Evolutionary conservation across 2,113 vertebrate species (phyloP), one percentile per base, ranked within the genome.

Genomic region (Bubalus kerabau): DNA sequence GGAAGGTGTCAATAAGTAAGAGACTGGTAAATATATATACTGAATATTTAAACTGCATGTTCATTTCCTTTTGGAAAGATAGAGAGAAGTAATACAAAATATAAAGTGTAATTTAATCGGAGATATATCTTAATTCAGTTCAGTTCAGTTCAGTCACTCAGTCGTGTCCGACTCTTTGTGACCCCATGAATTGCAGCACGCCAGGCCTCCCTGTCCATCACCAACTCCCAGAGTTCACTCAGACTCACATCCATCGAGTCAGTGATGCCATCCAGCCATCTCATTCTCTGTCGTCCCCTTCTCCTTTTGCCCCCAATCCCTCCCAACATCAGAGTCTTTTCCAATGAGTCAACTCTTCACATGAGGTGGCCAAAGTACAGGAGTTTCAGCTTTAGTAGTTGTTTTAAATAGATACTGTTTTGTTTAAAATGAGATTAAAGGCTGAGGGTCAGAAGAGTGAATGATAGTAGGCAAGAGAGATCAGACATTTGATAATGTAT

Each of bases 401-500:
- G 60, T 91, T 95, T 91, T 94, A n/a, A 93, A 87, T 82, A 88
- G 57, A 85, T 64, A 86, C 64, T 92, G 82, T 59, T 96, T 95
- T 95, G 46, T 67, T 93, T 95, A 88, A 98, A 97, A 97, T 91
- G 60, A 48, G 71, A 91, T 97, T 93, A 89, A 57, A 89, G 36
- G 67, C 71, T 94, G 78, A 91, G 86, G 78, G 86, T 96, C 71
- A 91, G 83, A 96, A 56, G 50, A 88, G 57, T 97, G 96, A 98
- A 84, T 95, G 96, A 97, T 97, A 62, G 36, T 11, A 86, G 30
- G 40, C 50, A 48, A 87, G 32, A 93, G 30, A 97, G 82, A 94
- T 91, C 67, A 96, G 96, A 97, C 91, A 91, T 64, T 48, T 91
- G 94, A 91, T 96, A 97, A 96, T 59, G 28, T 57, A 91, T 97